phyloP scores from a whole-genome alignment of 2,797 vertebrate genomes.

The Parauchenoglanis ngamensis region DNA sequence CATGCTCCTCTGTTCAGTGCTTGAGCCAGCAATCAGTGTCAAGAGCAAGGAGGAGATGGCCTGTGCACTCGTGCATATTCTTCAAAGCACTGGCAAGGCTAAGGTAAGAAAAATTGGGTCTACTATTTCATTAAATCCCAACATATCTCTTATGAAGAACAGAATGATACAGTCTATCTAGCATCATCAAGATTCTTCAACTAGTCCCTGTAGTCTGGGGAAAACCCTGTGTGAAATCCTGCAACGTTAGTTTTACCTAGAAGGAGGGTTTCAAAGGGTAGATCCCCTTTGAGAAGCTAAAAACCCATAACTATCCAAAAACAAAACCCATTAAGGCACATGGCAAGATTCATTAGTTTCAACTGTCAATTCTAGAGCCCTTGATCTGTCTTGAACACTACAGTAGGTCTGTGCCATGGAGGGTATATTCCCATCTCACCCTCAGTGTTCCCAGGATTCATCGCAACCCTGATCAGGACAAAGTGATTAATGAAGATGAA shows the following conservation, averaged over 20 bases:
- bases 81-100: slow-evolving; percentile 88
- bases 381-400: neutral
- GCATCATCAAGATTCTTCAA: neutral
- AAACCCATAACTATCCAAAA: neutral
- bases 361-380: neutral
- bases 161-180: neutral
- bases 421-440: neutral
- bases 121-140: neutral
- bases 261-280: neutral
- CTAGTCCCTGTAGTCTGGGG: neutral
- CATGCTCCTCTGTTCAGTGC: slow-evolving; percentile 85
- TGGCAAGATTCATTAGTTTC: neutral
- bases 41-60: slow-evolving; percentile 92
- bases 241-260: neutral
- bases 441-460: neutral
- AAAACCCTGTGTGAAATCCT: neutral
- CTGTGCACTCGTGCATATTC: slow-evolving; percentile 90
- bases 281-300: neutral
- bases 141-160: neutral
- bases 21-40: slow-evolving; percentile 90
- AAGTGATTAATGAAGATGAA: neutral
- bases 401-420: neutral
- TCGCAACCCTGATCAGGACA: neutral
- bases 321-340: neutral
- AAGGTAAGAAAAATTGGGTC: slow-evolving; percentile 66